A percentile compares a stretch with the other conserved stretches of the same genome.
Evolutionary conservation across 2,113 vertebrate species (phyloP).

Genomic region (Petrocephalus microphthalmus): DNA sequence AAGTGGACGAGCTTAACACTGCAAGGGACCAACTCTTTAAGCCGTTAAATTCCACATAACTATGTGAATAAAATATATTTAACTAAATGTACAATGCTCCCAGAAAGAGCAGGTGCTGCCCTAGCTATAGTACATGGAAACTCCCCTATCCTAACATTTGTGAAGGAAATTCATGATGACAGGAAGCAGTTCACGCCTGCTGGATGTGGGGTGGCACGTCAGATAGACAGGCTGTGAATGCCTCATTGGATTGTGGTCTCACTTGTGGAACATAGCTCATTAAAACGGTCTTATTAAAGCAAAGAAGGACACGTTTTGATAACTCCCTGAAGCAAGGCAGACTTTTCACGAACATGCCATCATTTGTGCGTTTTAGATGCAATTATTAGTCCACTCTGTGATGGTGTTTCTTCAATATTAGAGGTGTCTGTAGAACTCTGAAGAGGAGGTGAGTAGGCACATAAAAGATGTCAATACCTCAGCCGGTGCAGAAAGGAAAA

Average conservation of each 20-base stretch:
- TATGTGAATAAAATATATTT: neutral
- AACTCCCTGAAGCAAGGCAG: neutral
- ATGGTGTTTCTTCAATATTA: neutral
- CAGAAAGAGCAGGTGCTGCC: neutral
- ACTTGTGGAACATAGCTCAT: conserved; percentile 10
- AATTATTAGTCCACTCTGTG: neutral
- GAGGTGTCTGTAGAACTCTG: neutral
- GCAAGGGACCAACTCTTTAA: neutral
- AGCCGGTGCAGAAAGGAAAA: neutral
- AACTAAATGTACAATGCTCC: neutral
- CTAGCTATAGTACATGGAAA: neutral
- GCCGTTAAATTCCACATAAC: neutral
- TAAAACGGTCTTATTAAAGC: conserved; percentile 10
- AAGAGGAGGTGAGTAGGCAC: neutral
- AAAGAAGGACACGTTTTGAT: neutral
- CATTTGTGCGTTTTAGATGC: neutral
- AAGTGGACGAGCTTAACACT: neutral
- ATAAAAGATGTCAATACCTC: neutral
- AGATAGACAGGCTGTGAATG: conserved; percentile 4
- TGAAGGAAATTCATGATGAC: neutral
- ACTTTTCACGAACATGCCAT: neutral
- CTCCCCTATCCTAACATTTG: neutral
- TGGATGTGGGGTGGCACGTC: neutral
- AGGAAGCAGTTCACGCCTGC: neutral
- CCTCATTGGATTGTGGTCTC: conserved; percentile 8